Conservation (phyloP, 2,113 vertebrate genomes). For the Oncorhynchus gorbuscha region DNA sequence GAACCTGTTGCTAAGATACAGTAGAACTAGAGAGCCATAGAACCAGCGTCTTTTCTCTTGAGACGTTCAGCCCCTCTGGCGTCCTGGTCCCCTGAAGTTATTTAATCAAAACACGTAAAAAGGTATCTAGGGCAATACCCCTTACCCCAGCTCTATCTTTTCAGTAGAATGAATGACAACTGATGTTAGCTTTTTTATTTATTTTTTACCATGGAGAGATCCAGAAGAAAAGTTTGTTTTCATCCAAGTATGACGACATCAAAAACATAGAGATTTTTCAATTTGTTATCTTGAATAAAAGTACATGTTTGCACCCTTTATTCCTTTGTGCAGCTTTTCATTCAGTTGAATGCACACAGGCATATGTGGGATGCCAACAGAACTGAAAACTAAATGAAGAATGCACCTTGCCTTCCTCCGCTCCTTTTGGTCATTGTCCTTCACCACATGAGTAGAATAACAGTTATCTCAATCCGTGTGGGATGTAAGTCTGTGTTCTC, state of each 20-base stretch:
- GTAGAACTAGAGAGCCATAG: slow-evolving; percentile 9
- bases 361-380: neutral
- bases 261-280: neutral
- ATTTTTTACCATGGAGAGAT: neutral
- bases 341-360: neutral
- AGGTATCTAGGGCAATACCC: neutral
- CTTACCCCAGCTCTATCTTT: neutral
- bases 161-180: neutral
- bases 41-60: neutral
- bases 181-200: neutral
- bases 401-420: neutral
- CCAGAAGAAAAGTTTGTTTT: neutral
- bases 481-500: neutral
- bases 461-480: neutral
- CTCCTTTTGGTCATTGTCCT: neutral
- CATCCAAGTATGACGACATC: neutral
- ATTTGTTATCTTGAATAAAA: neutral
- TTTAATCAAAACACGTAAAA: neutral
- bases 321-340: neutral
- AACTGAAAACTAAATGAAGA: neutral
- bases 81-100: neutral
- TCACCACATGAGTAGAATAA: neutral
- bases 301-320: neutral
- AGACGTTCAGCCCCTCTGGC: neutral
- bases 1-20: slow-evolving; percentile 70